Evolutionary conservation across 2,797 vertebrate species (phyloP), one percentile per base, ranked within the genome.

Genomic region (Enteromius afrohamiltoni): DNA sequence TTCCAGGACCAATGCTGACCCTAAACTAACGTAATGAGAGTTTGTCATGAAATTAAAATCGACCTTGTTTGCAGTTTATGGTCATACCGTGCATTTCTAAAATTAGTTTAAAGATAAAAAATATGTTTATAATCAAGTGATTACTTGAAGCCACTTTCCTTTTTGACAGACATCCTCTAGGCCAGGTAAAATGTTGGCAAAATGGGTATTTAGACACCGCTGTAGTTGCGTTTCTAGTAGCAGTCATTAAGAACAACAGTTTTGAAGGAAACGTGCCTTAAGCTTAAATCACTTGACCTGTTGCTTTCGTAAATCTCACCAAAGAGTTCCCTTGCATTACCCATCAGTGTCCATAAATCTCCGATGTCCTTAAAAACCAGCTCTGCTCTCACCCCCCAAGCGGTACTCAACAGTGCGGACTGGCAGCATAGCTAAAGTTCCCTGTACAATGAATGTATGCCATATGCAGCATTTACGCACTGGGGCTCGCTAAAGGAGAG

Each of bases 1-100:
- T 83, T 85, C 75, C 79, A 60, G 34, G 19, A 40, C 23, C 67
- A 31, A n/a, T 37, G 9, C 55, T 65, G 45, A 6, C 55, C 51
- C 9, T 42, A 70, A 73, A 62, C 40, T 34, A 13, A 2, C 5
- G n/a, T 19, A 47, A 13, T 49, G 26, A 53, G 23, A 53, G 23
- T 34, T 69, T 13, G n/a, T 1, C 11, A 45, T 70, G 40, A 74
- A 74, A n/a, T 74, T 10, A n/a, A n/a, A 34, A 34, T 51, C 2
- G 1, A 55, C 19, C 49, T 55, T 9, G 49, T n/a, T 37, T 55
- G 6, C 13, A 6, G 31, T 75, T 75, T 10, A 16, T 58, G 10
- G 3, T 31, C 16, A 9, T 58, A 70, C 40, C 58, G 10, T 58
- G 5, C 14, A 8, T 23, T 16, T 26, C 16, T 10, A 53, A 53